Evolutionary conservation across 2,113 vertebrate species (phyloP).

Genomic region (Limnothrissa miodon): DNA sequence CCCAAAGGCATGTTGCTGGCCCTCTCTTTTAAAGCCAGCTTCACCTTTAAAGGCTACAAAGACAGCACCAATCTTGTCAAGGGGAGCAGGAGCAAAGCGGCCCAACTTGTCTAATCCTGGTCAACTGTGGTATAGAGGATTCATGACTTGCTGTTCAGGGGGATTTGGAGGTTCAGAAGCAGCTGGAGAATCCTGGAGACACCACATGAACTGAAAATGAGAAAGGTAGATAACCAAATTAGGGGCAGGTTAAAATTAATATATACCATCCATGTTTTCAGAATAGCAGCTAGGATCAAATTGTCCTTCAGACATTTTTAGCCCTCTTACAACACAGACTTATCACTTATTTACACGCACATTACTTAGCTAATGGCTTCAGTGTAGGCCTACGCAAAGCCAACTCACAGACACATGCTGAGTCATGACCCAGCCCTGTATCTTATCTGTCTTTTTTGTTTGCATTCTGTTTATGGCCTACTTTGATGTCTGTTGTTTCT

Average conservation of each 20-base stretch:
- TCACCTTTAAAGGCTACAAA: slow-evolving; percentile 52
- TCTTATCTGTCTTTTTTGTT: too few species aligned
- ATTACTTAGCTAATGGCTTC: too few species aligned
- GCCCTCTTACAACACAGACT: too few species aligned
- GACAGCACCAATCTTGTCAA: slow-evolving; percentile 50
- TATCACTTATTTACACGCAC: too few species aligned
- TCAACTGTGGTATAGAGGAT: slow-evolving; percentile 44
- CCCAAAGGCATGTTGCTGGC: slow-evolving; percentile 49
- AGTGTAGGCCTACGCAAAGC: too few species aligned
- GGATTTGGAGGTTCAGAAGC: slow-evolving; percentile 37
- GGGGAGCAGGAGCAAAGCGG: slow-evolving; percentile 48
- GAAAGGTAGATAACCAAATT: neutral
- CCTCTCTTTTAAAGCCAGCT: slow-evolving; percentile 41
- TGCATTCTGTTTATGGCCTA: too few species aligned
- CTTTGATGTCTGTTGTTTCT: too few species aligned
- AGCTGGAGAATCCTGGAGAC: slow-evolving; percentile 37
- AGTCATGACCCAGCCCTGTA: too few species aligned
- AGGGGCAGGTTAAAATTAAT: neutral
- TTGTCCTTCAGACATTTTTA: too few species aligned
- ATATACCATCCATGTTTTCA: neutral
- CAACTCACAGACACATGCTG: too few species aligned
- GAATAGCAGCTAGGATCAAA: too few species aligned
- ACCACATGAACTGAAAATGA: neutral
- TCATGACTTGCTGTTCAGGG: slow-evolving; percentile 38
- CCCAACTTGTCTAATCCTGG: slow-evolving; percentile 47